These are phyloP conservation scores for Nasonia giraulti DNA, from an alignment of 1,140 invertebrate species.

Conservation along the genomic window DNA sequence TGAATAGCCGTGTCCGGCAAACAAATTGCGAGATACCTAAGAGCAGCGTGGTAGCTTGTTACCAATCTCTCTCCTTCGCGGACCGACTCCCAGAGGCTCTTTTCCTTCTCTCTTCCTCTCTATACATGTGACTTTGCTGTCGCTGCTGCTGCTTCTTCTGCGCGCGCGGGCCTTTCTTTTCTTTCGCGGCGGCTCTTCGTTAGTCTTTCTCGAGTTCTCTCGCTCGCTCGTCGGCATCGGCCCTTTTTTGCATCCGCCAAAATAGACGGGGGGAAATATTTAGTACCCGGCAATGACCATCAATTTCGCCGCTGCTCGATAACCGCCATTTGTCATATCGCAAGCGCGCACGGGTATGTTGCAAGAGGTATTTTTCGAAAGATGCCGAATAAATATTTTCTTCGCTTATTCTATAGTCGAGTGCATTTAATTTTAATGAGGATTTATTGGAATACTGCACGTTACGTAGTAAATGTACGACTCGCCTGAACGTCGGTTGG, in stretches of 20 bases:
- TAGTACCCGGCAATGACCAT: slow-evolving; percentile 39
- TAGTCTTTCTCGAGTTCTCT: slow-evolving; percentile 49
- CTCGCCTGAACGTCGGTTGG: no score
- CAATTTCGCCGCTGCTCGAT: slow-evolving; percentile 31
- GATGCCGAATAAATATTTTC: no score
- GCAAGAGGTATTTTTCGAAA: background rate
- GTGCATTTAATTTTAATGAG: no score
- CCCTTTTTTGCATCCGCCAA: slow-evolving; percentile 29
- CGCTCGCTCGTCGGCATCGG: background rate
- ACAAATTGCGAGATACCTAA: slow-evolving; percentile 72
- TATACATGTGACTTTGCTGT: background rate
- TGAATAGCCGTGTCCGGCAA: slow-evolving; percentile 72
- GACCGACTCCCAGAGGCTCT: slow-evolving; percentile 22
- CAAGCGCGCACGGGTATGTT: no score
- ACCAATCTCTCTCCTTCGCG: slow-evolving; percentile 54
- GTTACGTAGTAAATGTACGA: no score
- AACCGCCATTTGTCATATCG: slow-evolving; percentile 33
- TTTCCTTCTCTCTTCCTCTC: background rate
- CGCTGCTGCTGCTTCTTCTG: background rate
- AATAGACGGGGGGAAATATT: slow-evolving; percentile 47
- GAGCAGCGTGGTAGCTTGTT: slow-evolving; percentile 68
- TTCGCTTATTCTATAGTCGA: no score
- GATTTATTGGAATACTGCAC: no score
- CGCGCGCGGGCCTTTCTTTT: slow-evolving; percentile 38
- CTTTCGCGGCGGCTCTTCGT: slow-evolving; percentile 44